Evolutionary conservation across 1,140 invertebrate species (phyloP).

Genomic region (Delia radicum): DNA sequence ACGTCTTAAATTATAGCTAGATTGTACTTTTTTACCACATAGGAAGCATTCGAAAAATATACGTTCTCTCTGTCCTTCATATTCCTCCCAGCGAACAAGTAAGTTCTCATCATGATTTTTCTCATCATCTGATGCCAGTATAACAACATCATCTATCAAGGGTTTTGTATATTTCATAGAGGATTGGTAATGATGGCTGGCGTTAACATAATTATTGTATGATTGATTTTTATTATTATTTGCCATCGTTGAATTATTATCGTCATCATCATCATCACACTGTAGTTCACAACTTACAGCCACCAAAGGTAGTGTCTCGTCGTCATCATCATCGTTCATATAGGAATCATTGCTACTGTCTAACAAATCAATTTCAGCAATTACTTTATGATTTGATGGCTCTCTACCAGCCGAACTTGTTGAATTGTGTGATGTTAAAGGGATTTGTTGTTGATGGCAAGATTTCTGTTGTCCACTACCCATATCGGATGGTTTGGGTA

Average conservation of each 20-base stretch:
- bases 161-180: neutral
- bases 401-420: neutral
- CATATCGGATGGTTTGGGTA: slow-evolving; percentile 22
- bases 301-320: slow-evolving; percentile 23
- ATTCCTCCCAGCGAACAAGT: slow-evolving; percentile 25
- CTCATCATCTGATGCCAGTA: neutral
- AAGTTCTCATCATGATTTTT: slow-evolving; percentile 13
- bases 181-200: neutral
- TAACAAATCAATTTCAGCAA: slow-evolving; percentile 43
- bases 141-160: neutral
- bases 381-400: slow-evolving; percentile 32
- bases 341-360: slow-evolving; percentile 39
- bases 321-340: neutral
- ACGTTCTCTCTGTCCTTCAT: slow-evolving; percentile 30
- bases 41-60: slow-evolving; percentile 45
- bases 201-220: neutral
- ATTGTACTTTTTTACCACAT: slow-evolving; percentile 52
- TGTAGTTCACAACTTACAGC: slow-evolving; percentile 37
- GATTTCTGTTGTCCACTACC: neutral
- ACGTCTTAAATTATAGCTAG: slow-evolving; percentile 49
- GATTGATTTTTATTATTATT: neutral
- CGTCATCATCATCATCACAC: slow-evolving; percentile 28
- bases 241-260: neutral
- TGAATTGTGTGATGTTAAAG: neutral
- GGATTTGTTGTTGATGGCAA: neutral